Evolutionary conservation across 2,888 invertebrate genomes (phyloP), one percentile per base, ranked within the genome.

Genomic region (Auanema freiburgensis): DNA sequence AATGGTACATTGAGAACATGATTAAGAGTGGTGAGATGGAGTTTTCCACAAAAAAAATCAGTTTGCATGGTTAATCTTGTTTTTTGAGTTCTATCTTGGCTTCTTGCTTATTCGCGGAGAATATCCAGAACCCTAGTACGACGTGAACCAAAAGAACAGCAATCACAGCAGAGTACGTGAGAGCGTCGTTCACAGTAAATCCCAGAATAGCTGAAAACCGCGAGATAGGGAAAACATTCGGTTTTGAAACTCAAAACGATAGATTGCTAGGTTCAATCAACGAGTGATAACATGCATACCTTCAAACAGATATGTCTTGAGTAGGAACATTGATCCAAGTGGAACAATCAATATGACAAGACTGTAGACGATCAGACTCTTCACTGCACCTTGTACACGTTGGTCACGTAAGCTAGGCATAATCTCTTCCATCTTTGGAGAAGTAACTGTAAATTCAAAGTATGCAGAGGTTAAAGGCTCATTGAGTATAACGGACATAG

Each of bases 91-190:
- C 66, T 16, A 63, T 67, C 65, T 74, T 72, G 59, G 63, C 63
- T 54, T 75, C 71, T 43, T 71, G 68, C 54, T 61, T 58, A 40
- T 70, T 69, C 23, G 72, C 71, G 23, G 69, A 64, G 50, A 74
- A 58, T 40, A 81, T 65, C 81, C 81, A 81, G 51, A 79, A 59
- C 10, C 58, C 73, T 41, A 81, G 63, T 10, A 81, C 78, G 18
- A 81, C 77, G 74, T 81, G 81, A 10, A 81, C 81, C 16, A 79
- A 65, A 53, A 80, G 63, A 14, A 83, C 83, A 11, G 83, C 83
- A 43, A 75, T 64, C 21, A 83, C 71, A 6, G 83, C 83, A 10
- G 83, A 73, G 68, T 81, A 83, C 43, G 78, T 76, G 57, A 78
- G 72, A 21, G 82, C 70, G 67, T 83, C 80, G 63, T 69, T 66